These are phyloP conservation scores for Cyprinus carpio DNA, from an alignment of 2,113 vertebrate genomes.

Conservation along the genomic window DNA sequence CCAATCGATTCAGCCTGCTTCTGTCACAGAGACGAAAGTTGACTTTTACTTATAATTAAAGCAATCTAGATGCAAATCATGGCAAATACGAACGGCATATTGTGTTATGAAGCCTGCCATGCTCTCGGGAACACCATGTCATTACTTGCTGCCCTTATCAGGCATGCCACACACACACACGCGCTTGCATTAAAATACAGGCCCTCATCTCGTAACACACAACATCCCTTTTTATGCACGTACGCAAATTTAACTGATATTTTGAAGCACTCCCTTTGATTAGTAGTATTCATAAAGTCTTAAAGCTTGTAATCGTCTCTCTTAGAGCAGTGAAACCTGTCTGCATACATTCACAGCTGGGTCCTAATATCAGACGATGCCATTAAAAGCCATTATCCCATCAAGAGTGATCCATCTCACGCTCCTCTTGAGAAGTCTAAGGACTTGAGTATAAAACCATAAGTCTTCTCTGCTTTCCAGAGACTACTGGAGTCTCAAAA, in stretches of 20 bases:
- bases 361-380: conserved; percentile 49
- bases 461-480: neutral
- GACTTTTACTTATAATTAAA: conserved; percentile 82
- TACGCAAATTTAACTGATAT: neutral
- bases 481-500: neutral
- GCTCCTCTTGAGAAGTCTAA: neutral
- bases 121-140: conserved; percentile 49
- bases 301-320: conserved; percentile 47
- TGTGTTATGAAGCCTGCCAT: conserved; percentile 62
- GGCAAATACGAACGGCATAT: conserved; percentile 67
- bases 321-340: conserved; percentile 18
- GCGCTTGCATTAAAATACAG: conserved; percentile 22
- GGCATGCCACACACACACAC: conserved; percentile 24
- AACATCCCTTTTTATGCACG: neutral
- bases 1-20: conserved; percentile 76
- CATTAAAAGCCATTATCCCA: conserved; percentile 60
- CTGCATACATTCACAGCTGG: conserved; percentile 47
- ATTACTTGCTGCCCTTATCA: conserved; percentile 54
- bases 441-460: neutral
- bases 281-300: conserved; percentile 52
- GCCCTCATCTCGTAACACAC: conserved; percentile 11
- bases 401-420: conserved; percentile 49
- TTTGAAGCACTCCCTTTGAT: conserved; percentile 39
- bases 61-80: conserved; percentile 81
- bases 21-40: conserved; percentile 71